Conservation (phyloP, 2,888 invertebrate genomes). For the Agrochola circellaris region DNA sequence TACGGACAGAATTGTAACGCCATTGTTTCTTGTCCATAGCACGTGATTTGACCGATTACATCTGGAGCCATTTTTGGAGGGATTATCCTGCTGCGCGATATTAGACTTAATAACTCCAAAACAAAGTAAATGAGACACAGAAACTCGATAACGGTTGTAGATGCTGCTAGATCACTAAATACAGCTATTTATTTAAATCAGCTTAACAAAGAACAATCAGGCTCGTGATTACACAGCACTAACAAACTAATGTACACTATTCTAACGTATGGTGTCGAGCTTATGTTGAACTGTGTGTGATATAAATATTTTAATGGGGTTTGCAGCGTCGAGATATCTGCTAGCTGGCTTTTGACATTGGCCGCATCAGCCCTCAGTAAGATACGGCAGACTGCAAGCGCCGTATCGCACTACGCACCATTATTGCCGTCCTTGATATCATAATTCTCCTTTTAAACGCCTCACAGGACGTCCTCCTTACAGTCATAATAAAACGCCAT, state of each 20-base stretch:
- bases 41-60: constrained; percentile 64
- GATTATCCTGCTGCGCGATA: constrained; percentile 65
- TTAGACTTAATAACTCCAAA: constrained; percentile 59
- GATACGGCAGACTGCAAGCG: constrained; percentile 87
- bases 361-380: constrained; percentile 87
- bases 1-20: constrained; percentile 61
- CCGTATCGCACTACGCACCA: constrained; percentile 87
- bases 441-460: constrained; percentile 72
- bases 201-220: constrained; percentile 70
- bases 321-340: constrained; percentile 91
- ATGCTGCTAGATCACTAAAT: constrained; percentile 68
- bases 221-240: constrained; percentile 79
- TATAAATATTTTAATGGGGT: constrained; percentile 89
- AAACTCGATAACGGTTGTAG: constrained; percentile 62
- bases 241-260: constrained; percentile 83
- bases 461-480: constrained; percentile 78
- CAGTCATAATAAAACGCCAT: constrained; percentile 88
- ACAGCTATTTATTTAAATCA: constrained; percentile 59
- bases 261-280: constrained; percentile 81
- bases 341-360: constrained; percentile 91
- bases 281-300: constrained; percentile 84
- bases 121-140: constrained; percentile 61
- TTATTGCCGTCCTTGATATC: constrained; percentile 87
- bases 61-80: constrained; percentile 65
- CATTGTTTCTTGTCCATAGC: constrained; percentile 63